These are phyloP conservation scores for Myxocyprinus asiaticus DNA, from an alignment of 2,113 vertebrate species.

Conservation along the genomic window DNA sequence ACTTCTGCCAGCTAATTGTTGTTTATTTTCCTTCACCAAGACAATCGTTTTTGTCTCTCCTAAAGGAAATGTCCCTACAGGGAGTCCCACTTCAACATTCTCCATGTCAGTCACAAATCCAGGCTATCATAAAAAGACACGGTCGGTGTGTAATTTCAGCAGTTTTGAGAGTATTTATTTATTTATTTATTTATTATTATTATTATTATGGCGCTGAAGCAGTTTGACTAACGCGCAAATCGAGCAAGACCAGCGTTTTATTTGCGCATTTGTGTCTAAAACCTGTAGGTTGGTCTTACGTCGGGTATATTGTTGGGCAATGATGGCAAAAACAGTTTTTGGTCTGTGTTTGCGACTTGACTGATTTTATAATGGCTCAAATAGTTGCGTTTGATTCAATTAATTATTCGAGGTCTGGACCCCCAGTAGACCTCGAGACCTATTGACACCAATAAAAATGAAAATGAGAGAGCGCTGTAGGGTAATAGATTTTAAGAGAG, in stretches of 20 bases:
- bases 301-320: background rate
- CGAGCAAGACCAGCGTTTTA: background rate
- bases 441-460: constrained; percentile 19
- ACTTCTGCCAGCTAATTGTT: constrained; percentile 5
- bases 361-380: background rate
- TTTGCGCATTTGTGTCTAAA: background rate
- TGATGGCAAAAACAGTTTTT: background rate
- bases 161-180: no score
- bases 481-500: background rate
- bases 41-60: constrained; percentile 17
- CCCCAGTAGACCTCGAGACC: background rate
- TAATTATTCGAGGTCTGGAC: constrained; percentile 8
- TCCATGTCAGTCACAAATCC: background rate
- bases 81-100: constrained; percentile 46
- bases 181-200: background rate
- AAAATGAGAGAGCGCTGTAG: background rate
- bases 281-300: no score
- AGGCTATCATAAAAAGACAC: background rate
- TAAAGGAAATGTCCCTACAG: constrained; percentile 20
- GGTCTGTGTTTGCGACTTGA: background rate
- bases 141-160: background rate
- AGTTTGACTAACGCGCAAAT: background rate
- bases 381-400: constrained; percentile 8
- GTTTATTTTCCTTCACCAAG: constrained; percentile 22
- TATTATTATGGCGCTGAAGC: background rate